A percentile compares a stretch with the other conserved stretches of the same genome.
phyloP scores from a whole-genome alignment of 2,888 invertebrate genomes.

The Melanargia galathea region DNA sequence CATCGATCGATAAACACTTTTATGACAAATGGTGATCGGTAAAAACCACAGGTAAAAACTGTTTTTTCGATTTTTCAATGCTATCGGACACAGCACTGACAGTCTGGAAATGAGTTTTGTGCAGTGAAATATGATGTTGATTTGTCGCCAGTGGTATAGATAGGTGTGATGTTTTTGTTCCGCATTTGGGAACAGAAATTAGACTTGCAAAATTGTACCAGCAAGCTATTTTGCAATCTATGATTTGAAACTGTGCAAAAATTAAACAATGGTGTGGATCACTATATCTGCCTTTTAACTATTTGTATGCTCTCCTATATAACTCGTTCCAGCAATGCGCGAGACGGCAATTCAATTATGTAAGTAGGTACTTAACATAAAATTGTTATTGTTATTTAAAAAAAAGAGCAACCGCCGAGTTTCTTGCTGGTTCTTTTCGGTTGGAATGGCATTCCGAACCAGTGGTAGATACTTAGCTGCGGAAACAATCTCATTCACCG shows the following conservation, averaged over 20 bases:
- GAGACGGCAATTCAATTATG: too few relatives aligned
- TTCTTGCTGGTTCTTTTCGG: too few relatives aligned
- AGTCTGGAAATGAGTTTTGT: conserved; percentile 61
- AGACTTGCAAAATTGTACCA: background rate
- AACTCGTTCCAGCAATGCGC: too few relatives aligned
- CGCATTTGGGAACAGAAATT: background rate
- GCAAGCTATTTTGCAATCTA: background rate
- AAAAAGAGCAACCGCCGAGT: too few relatives aligned
- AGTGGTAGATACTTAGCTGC: too few relatives aligned
- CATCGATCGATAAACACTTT: conserved; percentile 12
- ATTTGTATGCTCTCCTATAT: too few relatives aligned
- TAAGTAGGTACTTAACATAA: too few relatives aligned
- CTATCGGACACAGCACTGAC: conserved; percentile 44
- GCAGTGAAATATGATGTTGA: conserved; percentile 50
- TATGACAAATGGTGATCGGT: conserved; percentile 21
- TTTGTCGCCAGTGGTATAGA: background rate
- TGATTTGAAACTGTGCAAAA: background rate
- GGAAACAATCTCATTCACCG: too few relatives aligned
- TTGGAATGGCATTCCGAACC: too few relatives aligned
- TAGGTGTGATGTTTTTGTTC: background rate
- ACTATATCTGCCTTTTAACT: too few relatives aligned
- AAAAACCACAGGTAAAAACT: too few relatives aligned
- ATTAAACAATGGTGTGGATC: background rate
- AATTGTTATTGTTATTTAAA: too few relatives aligned
- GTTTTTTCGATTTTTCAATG: conserved; percentile 14